phyloP scores from a whole-genome alignment of 2,797 vertebrate species.

The Selene dorsalis region DNA sequence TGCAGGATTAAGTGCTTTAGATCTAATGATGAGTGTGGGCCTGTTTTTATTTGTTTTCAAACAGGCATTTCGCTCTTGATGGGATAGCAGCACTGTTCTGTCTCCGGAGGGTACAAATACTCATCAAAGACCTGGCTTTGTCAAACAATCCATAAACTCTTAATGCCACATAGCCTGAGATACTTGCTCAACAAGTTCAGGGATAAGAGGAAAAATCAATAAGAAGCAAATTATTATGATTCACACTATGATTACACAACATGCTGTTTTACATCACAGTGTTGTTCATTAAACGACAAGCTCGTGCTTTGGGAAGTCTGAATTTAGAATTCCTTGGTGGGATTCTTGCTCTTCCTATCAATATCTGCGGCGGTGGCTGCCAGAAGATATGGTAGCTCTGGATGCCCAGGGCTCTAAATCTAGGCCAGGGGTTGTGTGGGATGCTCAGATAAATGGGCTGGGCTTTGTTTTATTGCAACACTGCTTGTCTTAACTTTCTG shows the following conservation, averaged over 20 bases:
- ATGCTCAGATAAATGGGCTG: slow-evolving; percentile 84
- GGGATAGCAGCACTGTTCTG: slow-evolving; percentile 59
- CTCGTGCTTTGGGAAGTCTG: slow-evolving; percentile 58
- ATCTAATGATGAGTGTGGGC: slow-evolving; percentile 77
- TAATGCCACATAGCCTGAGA: slow-evolving; percentile 61
- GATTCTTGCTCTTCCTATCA: slow-evolving; percentile 74
- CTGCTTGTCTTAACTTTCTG: slow-evolving; percentile 84
- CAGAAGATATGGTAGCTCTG: slow-evolving; percentile 82
- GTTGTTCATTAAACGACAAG: slow-evolving; percentile 42
- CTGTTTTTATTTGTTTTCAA: slow-evolving; percentile 81
- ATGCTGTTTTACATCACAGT: slow-evolving; percentile 20
- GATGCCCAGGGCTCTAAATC: slow-evolving; percentile 81
- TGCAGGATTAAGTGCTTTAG: slow-evolving; percentile 80
- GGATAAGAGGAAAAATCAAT: slow-evolving; percentile 69
- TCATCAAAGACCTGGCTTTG: slow-evolving; percentile 81
- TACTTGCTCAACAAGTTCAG: slow-evolving; percentile 50
- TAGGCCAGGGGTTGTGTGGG: slow-evolving; percentile 83
- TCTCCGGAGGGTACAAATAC: slow-evolving; percentile 76
- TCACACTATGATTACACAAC: slow-evolving; percentile 61
- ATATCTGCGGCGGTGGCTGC: slow-evolving; percentile 75
- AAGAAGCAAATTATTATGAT: slow-evolving; percentile 58
- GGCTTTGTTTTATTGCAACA: slow-evolving; percentile 83
- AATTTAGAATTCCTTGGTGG: slow-evolving; percentile 73
- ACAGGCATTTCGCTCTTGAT: slow-evolving; percentile 73
- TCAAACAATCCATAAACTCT: slow-evolving; percentile 77